phyloP scores from a whole-genome alignment of 2,797 vertebrate species.

The Pyrocephalus nanus region DNA sequence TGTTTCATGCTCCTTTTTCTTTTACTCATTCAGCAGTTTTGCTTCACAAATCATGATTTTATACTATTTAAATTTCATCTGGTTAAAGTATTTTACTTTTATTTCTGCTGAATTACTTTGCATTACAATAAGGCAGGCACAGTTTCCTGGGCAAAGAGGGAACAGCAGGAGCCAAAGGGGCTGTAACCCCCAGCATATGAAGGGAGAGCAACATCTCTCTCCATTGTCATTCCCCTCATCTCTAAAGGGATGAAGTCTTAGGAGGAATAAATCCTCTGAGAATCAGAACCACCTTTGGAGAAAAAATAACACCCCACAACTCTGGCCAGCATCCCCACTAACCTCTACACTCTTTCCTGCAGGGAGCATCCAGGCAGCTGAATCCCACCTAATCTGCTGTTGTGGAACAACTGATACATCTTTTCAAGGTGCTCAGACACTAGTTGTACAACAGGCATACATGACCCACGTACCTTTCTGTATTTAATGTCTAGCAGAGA shows the following conservation, averaged over 20 bases:
- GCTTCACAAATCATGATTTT: constrained; percentile 63
- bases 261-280: background rate
- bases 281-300: background rate
- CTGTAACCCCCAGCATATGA: background rate
- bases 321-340: background rate
- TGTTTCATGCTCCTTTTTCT: constrained; percentile 60
- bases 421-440: background rate
- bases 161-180: background rate
- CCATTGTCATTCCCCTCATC: fast-evolving
- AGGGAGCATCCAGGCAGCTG: background rate
- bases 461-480: background rate
- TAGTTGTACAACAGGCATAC: background rate
- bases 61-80: constrained; percentile 56
- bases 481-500: background rate
- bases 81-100: constrained; percentile 54
- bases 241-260: background rate
- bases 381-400: background rate
- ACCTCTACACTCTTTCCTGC: background rate
- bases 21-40: constrained; percentile 68
- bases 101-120: constrained; percentile 44
- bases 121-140: background rate
- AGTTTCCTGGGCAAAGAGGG: background rate
- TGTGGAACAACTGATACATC: background rate
- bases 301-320: background rate
- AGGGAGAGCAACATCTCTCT: background rate